These are phyloP conservation scores for Acanthochromis polyacanthus DNA, from an alignment of 2,113 vertebrate genomes.

Conservation along the genomic window DNA sequence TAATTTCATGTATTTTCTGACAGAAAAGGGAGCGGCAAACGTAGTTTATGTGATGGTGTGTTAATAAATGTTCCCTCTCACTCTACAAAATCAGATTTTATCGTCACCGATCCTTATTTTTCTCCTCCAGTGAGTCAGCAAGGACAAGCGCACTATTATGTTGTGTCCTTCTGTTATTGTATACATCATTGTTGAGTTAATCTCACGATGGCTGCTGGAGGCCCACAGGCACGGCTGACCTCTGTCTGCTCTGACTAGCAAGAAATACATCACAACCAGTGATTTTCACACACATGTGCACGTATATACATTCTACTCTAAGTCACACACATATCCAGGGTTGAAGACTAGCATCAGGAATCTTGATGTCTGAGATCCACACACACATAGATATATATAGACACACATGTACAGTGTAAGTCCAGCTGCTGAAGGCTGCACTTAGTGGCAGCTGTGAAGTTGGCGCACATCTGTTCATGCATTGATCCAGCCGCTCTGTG, in stretches of 20 bases:
- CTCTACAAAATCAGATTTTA: constrained; percentile 19
- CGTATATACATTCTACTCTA: neutral
- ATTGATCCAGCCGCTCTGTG: constrained; percentile 82
- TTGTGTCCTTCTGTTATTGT: constrained; percentile 24
- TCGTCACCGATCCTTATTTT: constrained; percentile 12
- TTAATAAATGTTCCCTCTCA: constrained; percentile 17
- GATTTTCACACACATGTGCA: constrained; percentile 7
- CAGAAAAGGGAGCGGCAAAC: no score
- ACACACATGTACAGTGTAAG: constrained; percentile 19
- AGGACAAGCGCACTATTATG: constrained; percentile 7
- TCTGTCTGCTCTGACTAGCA: constrained; percentile 1
- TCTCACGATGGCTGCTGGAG: constrained; percentile 15
- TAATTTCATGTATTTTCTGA: constrained; percentile 1
- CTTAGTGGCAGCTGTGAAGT: constrained; percentile 52
- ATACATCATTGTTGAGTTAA: constrained; percentile 45
- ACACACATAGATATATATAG: neutral
- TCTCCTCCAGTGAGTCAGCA: constrained; percentile 34
- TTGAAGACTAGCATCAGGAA: constrained; percentile 16
- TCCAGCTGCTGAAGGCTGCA: constrained; percentile 45
- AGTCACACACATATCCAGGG: neutral
- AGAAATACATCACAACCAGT: constrained; percentile 1
- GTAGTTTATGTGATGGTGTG: no score
- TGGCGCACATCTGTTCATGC: constrained; percentile 78
- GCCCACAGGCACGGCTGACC: constrained; percentile 35
- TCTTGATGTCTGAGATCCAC: constrained; percentile 32